A percentile compares a stretch with the other conserved stretches of the same genome.
Evolutionary conservation across 2,113 vertebrate species (phyloP).

Genomic region (Girardinichthys multiradiatus): DNA sequence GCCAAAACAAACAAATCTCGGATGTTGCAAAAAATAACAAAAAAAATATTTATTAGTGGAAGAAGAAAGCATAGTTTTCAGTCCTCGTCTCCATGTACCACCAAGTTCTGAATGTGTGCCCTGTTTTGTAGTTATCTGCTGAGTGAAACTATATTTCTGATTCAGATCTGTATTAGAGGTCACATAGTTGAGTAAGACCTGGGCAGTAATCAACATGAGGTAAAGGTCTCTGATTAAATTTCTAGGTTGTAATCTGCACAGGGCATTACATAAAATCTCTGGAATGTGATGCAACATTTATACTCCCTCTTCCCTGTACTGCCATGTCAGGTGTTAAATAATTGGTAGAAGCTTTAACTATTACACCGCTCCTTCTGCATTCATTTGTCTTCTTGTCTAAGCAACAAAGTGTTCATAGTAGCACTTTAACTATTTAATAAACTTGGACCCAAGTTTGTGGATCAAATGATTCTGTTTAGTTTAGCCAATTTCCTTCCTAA

Average conservation of each 20-base stretch:
- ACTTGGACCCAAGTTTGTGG: constrained; percentile 13
- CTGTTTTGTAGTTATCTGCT: constrained; percentile 1
- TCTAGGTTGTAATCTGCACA: constrained; percentile 41
- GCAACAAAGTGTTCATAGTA: constrained; percentile 10
- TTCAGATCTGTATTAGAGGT: background rate
- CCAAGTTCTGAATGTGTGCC: background rate
- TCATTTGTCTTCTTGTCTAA: background rate
- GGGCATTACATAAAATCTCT: constrained; percentile 51
- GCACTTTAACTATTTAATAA: constrained; percentile 18
- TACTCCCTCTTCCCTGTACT: constrained; percentile 25
- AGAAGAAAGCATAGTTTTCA: constrained; percentile 31
- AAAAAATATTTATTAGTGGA: constrained; percentile 28
- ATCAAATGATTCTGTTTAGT: constrained; percentile 41
- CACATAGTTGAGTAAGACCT: constrained; percentile 5
- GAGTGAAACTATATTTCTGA: constrained; percentile 3
- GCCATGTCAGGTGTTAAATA: constrained; percentile 13
- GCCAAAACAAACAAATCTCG: constrained; percentile 75
- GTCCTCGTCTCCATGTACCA: constrained; percentile 20
- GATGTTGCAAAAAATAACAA: constrained; percentile 67
- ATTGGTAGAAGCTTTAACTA: background rate
- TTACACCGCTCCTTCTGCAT: background rate
- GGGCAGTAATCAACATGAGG: background rate
- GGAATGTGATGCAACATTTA: constrained; percentile 55
- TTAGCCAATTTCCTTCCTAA: constrained; percentile 55
- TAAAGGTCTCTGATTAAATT: constrained; percentile 19